A percentile compares a stretch with the other conserved stretches of the same genome.
These are phyloP conservation scores for Gymnosoma rotundatum DNA, from an alignment of 2,888 invertebrate genomes.

Conservation along the genomic window DNA sequence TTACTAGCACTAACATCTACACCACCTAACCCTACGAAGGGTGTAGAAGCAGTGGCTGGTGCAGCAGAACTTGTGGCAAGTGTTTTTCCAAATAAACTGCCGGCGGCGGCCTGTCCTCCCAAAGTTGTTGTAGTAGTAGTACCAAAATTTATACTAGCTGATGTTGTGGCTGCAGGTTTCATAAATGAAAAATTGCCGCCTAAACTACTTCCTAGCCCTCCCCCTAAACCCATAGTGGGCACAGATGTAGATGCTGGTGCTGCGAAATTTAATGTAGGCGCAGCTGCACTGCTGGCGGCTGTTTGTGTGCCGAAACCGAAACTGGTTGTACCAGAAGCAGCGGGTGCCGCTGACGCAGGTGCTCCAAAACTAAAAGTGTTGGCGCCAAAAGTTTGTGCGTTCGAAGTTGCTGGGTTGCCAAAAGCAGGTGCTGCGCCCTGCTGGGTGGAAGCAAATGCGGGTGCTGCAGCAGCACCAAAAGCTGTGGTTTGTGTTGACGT, in stretches of 20 bases:
- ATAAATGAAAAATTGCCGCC: slow-evolving; percentile 74
- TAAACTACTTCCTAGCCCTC: slow-evolving; percentile 69
- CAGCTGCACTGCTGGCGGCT: slow-evolving; percentile 68
- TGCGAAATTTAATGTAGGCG: slow-evolving; percentile 73
- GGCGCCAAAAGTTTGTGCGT: slow-evolving; percentile 70
- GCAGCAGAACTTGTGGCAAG: slow-evolving; percentile 68
- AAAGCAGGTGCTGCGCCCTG: slow-evolving; percentile 70
- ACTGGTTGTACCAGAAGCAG: slow-evolving; percentile 55
- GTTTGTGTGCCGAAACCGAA: slow-evolving; percentile 73
- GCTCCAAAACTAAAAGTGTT: slow-evolving; percentile 61
- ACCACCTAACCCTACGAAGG: slow-evolving; percentile 80
- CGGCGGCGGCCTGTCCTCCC: slow-evolving; percentile 74
- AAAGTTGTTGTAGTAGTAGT: slow-evolving; percentile 78
- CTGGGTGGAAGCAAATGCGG: slow-evolving; percentile 60
- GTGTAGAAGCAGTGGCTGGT: slow-evolving; percentile 74
- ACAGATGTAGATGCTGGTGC: slow-evolving; percentile 67
- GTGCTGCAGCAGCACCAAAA: slow-evolving; percentile 46
- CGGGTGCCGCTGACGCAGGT: slow-evolving; percentile 25
- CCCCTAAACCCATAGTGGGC: slow-evolving; percentile 68
- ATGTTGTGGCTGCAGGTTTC: slow-evolving; percentile 76
- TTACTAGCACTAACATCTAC: slow-evolving; percentile 80
- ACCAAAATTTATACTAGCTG: slow-evolving; percentile 79
- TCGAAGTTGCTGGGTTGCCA: slow-evolving; percentile 69
- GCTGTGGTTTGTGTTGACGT: slow-evolving; percentile 30
- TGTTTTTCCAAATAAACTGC: slow-evolving; percentile 76